phyloP scores from a whole-genome alignment of 2,797 vertebrate genomes.

The Lepus oiostolus region DNA sequence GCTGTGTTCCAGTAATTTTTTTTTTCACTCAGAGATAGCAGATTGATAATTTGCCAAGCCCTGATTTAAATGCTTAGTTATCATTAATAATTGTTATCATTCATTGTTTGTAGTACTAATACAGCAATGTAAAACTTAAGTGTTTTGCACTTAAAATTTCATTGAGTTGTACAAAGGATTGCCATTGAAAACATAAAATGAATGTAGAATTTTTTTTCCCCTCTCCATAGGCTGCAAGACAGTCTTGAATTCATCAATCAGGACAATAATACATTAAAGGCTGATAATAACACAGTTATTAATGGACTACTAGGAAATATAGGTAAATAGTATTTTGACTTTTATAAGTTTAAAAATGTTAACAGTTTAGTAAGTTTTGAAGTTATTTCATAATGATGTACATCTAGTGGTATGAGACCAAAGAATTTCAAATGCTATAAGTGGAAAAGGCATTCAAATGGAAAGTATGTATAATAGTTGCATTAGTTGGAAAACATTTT shows the following conservation, averaged over 20 bases:
- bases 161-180: constrained; percentile 52
- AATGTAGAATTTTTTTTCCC: constrained; percentile 63
- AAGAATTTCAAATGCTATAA: constrained; percentile 70
- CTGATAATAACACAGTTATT: constrained; percentile 94
- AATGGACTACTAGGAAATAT: constrained; percentile 96
- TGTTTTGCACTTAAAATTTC: constrained; percentile 57
- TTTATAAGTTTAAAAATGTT: constrained; percentile 66
- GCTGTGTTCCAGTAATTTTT: background rate
- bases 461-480: constrained; percentile 44
- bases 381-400: constrained; percentile 55
- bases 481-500: constrained; percentile 63
- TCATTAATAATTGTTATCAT: constrained; percentile 20
- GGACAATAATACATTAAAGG: constrained; percentile 93
- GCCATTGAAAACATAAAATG: constrained; percentile 40
- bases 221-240: constrained; percentile 94
- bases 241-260: constrained; percentile 98
- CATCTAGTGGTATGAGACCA: constrained; percentile 38
- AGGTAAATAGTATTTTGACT: constrained; percentile 91
- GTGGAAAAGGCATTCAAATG: constrained; percentile 55
- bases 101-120: background rate
- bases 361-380: constrained; percentile 26
- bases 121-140: background rate
- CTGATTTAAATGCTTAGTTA: background rate
- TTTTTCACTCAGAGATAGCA: constrained; percentile 3
- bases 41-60: background rate